phyloP scores from a whole-genome alignment of 2,797 vertebrate genomes.

The Melanotaenia nigrans region DNA sequence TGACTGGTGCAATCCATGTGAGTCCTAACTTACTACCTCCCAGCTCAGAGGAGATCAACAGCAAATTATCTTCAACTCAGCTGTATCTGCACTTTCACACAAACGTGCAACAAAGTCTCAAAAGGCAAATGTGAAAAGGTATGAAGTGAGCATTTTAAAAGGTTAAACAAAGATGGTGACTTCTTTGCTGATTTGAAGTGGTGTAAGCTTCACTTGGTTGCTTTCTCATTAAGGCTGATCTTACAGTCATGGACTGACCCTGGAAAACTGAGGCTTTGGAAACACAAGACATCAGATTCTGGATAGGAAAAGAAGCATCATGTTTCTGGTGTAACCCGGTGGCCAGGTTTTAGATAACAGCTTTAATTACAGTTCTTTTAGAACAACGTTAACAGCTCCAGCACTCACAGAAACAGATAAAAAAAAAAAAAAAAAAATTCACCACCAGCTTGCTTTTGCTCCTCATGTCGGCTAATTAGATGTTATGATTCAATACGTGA shows the following conservation, averaged over 20 bases:
- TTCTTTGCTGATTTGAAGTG: neutral
- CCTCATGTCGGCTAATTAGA: constrained; percentile 4
- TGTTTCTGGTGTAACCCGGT: neutral
- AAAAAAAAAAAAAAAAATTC: neutral
- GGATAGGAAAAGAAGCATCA: neutral
- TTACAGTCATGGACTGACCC: neutral
- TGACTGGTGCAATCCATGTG: too few relatives aligned
- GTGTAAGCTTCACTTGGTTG: neutral
- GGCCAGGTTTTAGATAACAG: neutral
- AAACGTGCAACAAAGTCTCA: too few relatives aligned
- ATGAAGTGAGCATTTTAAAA: neutral
- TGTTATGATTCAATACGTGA: constrained; percentile 49
- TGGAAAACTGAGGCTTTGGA: neutral
- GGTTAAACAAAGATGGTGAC: too few relatives aligned
- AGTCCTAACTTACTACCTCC: too few relatives aligned
- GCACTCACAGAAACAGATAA: neutral
- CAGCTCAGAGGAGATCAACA: too few relatives aligned
- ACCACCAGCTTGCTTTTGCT: constrained; percentile 29
- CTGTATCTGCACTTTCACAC: too few relatives aligned
- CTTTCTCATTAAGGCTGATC: neutral
- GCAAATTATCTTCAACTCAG: too few relatives aligned
- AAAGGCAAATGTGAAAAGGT: too few relatives aligned
- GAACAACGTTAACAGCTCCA: neutral
- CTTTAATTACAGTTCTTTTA: neutral
- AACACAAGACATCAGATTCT: neutral